Conservation (phyloP, 2,888 invertebrate species). For the Campoletis raptor region DNA sequence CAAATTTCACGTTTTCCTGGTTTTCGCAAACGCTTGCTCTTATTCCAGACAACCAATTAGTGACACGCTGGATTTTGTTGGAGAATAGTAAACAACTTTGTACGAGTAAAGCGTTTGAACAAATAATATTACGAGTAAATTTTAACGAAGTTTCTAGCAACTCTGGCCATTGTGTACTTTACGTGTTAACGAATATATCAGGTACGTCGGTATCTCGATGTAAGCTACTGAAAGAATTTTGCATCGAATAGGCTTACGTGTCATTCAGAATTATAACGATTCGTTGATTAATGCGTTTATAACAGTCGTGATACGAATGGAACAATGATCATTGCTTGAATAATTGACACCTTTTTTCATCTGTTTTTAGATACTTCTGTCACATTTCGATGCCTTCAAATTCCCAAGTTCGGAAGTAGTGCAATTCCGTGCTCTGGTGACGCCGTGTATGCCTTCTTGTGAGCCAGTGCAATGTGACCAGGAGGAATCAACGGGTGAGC, state of each 20-base stretch:
- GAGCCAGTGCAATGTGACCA: constrained; percentile 96
- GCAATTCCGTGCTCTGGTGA: constrained; percentile 97
- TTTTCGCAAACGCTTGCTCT: not conserved
- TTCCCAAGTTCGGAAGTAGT: constrained; percentile 98
- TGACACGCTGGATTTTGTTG: not conserved
- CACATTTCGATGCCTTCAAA: constrained; percentile 98
- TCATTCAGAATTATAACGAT: not conserved
- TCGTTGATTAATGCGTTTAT: not conserved
- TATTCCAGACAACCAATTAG: constrained; percentile 6
- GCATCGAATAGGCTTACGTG: not conserved
- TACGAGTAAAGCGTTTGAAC: not conserved
- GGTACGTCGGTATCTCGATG: not conserved
- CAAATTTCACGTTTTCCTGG: not conserved
- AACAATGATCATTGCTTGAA: constrained; percentile 4
- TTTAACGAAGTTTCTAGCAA: not conserved
- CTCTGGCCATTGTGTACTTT: not conserved
- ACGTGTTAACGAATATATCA: not conserved
- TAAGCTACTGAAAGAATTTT: not conserved
- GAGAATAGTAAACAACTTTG: not conserved
- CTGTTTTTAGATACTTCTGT: constrained; percentile 90
- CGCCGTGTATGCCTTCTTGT: constrained; percentile 97
- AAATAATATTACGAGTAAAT: not conserved
- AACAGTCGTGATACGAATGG: not conserved
- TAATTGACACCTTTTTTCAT: constrained; percentile 4
- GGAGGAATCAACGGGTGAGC: constrained; percentile 93